Evolutionary conservation across 2,888 invertebrate species (phyloP).

Genomic region (Eledona agricola): DNA sequence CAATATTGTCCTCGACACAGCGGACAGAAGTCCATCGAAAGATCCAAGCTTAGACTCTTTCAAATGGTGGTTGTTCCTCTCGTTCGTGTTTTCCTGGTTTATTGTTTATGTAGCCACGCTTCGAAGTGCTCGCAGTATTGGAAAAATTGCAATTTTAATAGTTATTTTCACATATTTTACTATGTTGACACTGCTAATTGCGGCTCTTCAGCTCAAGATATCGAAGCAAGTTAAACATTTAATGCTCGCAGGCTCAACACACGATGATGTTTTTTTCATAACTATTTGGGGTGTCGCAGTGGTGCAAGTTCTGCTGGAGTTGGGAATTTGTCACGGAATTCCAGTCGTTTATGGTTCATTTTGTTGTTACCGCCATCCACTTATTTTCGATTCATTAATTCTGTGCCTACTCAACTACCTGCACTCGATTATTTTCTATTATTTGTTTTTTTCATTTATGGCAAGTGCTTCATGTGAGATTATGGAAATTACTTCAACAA

Average conservation of each 20-base stretch:
- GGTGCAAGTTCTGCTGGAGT: conserved; percentile 62
- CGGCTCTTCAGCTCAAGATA: conserved; percentile 25
- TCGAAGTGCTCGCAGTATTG: conserved; percentile 32
- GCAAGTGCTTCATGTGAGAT: conserved; percentile 1
- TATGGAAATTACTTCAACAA: conserved; percentile 1
- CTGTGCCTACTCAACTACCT: conserved; percentile 22
- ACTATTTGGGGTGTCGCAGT: conserved; percentile 65
- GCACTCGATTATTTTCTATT: conserved; percentile 20
- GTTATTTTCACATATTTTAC: conserved; percentile 30
- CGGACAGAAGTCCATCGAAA: conserved; percentile 3
- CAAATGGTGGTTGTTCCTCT: conserved; percentile 26
- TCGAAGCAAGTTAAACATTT: conserved; percentile 5
- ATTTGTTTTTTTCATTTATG: conserved; percentile 18
- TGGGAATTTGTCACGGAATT: conserved; percentile 62
- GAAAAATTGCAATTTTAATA: conserved; percentile 27
- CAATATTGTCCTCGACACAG: conserved; percentile 21
- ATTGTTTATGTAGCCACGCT: conserved; percentile 30
- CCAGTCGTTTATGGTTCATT: conserved; percentile 37
- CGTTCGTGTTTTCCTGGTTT: conserved; percentile 30
- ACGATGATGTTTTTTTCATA: conserved; percentile 16
- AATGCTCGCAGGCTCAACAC: neutral
- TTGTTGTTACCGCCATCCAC: conserved; percentile 27
- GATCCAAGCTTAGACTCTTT: conserved; percentile 8
- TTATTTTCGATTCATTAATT: conserved; percentile 28
- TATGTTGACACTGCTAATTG: conserved; percentile 24